Conservation (phyloP, 1,140 invertebrate species). For the Papilio aristodemus region DNA sequence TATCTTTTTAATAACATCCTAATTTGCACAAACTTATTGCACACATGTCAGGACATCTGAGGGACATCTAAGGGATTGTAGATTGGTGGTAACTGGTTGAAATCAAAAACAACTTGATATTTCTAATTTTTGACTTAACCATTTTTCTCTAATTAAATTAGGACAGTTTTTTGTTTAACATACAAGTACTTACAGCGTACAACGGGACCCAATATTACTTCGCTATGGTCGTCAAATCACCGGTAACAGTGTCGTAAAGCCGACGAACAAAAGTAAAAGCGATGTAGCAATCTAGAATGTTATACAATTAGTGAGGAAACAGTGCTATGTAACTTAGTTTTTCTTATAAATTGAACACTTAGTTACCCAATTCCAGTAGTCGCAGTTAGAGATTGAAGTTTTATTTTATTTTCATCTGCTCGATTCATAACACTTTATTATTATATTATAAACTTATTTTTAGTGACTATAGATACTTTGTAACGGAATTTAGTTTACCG, state of each 20-base stretch:
- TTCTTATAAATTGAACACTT: constrained; percentile 32
- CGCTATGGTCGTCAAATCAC: constrained; percentile 14
- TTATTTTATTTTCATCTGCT: constrained; percentile 19
- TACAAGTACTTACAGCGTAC: background rate
- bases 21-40: too few relatives aligned
- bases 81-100: background rate
- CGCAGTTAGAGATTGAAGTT: constrained; percentile 23
- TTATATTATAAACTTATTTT: background rate
- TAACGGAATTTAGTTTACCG: too few relatives aligned
- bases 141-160: background rate
- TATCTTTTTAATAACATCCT: too few relatives aligned
- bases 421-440: background rate
- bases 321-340: constrained; percentile 31
- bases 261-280: constrained; percentile 51
- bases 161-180: background rate
- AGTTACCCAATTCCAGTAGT: constrained; percentile 27
- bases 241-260: constrained; percentile 45
- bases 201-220: background rate
- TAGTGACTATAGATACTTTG: too few relatives aligned
- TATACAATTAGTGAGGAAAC: constrained; percentile 60
- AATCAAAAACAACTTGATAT: background rate
- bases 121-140: background rate
- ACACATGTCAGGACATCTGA: too few relatives aligned
- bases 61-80: too few relatives aligned
- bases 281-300: constrained; percentile 44